Conservation (phyloP, 2,888 invertebrate genomes). For the Drosophila subquinaria region DNA sequence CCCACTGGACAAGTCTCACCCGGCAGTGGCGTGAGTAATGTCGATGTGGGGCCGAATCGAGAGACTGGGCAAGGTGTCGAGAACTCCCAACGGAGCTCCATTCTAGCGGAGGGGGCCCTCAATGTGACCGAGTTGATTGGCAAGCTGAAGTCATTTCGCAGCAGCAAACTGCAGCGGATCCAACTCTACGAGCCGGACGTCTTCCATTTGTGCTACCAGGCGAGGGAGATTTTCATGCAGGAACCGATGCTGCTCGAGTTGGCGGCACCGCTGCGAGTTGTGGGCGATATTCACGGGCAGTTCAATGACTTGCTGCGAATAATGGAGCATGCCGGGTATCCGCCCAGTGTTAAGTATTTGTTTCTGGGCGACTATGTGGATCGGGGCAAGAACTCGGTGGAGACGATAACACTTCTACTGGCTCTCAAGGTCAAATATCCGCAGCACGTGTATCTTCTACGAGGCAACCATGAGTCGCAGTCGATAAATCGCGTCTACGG, state of each 20-base stretch:
- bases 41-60: neutral
- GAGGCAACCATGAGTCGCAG: slow-evolving; percentile 90
- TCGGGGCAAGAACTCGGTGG: slow-evolving; percentile 50
- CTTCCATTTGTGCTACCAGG: slow-evolving; percentile 17
- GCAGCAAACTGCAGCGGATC: slow-evolving; percentile 15
- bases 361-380: slow-evolving; percentile 60
- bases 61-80: neutral
- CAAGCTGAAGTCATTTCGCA: slow-evolving; percentile 15
- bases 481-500: slow-evolving; percentile 97
- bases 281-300: slow-evolving; percentile 54
- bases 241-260: slow-evolving; percentile 44
- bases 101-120: neutral
- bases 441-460: slow-evolving; percentile 26
- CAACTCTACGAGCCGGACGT: slow-evolving; percentile 31
- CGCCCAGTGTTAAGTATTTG: slow-evolving; percentile 32
- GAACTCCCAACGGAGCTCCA: neutral
- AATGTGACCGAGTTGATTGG: slow-evolving; percentile 21
- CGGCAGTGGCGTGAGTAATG: no score
- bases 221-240: slow-evolving; percentile 26
- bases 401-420: slow-evolving; percentile 44
- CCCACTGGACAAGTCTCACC: neutral
- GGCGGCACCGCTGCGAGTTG: slow-evolving; percentile 33
- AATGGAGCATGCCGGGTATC: slow-evolving; percentile 33
- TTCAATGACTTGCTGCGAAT: slow-evolving; percentile 43
- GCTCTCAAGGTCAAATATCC: slow-evolving; percentile 47